Evolutionary conservation across 2,113 vertebrate genomes (phyloP).

Genomic region (Thymallus thymallus): DNA sequence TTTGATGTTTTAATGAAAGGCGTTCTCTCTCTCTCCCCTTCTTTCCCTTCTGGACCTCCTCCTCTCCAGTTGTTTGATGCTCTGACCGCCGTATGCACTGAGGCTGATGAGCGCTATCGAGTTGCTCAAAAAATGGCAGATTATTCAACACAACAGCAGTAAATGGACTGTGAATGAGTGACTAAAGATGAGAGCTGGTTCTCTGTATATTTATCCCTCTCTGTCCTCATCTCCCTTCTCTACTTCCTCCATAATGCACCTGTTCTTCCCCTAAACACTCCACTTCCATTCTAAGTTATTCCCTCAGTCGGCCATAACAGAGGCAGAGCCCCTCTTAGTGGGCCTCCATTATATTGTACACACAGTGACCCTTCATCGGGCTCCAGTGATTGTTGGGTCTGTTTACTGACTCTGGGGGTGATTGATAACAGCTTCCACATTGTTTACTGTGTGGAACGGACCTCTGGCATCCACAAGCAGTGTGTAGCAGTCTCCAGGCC

Average conservation of each 20-base stretch:
- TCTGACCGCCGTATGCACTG: conserved; percentile 33
- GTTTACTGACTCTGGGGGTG: conserved; percentile 39
- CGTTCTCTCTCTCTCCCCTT: conserved; percentile 24
- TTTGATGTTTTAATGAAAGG: conserved; percentile 68
- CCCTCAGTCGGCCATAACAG: too few relatives aligned
- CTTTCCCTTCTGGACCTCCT: conserved; percentile 13
- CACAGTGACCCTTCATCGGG: conserved; percentile 9
- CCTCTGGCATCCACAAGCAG: conserved; percentile 25
- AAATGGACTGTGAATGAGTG: conserved; percentile 3
- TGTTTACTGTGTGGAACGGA: conserved; percentile 48
- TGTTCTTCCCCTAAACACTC: too few relatives aligned
- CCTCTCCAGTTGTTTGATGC: background rate
- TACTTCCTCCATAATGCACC: too few relatives aligned
- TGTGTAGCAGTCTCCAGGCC: too few relatives aligned
- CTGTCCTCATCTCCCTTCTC: too few relatives aligned
- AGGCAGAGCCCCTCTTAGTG: too few relatives aligned
- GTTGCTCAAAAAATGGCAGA: conserved; percentile 13
- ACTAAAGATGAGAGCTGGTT: conserved; percentile 1
- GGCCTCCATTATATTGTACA: background rate
- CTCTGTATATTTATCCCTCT: background rate
- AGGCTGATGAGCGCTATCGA: conserved; percentile 36
- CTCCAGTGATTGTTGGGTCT: conserved; percentile 33
- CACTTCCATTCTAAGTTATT: too few relatives aligned
- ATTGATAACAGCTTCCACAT: conserved; percentile 47
- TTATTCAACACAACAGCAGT: background rate